A percentile compares a stretch with the other conserved stretches of the same genome.
phyloP scores from a whole-genome alignment of 2,888 invertebrate genomes.

The Mesorhabditis sp. region DNA sequence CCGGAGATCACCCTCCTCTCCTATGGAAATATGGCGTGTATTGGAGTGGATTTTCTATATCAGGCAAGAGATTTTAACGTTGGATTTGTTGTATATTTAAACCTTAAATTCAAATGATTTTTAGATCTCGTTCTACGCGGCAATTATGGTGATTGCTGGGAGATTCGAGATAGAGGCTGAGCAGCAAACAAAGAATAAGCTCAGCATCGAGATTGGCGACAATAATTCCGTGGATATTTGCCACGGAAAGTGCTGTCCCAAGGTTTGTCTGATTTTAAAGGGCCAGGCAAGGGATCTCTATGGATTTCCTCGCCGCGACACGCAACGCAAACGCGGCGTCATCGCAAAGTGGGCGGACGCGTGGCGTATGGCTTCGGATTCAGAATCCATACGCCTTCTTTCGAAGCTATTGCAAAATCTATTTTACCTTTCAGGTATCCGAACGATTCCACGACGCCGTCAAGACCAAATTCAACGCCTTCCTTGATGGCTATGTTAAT shows the following conservation, averaged over 20 bases:
- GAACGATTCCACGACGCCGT: slow-evolving; percentile 1
- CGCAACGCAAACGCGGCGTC: too few relatives aligned
- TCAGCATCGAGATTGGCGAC: slow-evolving; percentile 36
- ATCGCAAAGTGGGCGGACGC: too few relatives aligned
- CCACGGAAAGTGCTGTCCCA: slow-evolving; percentile 11
- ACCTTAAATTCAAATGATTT: not conserved
- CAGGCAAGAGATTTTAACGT: slow-evolving; percentile 26
- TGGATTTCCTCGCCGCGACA: too few relatives aligned
- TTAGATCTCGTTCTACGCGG: slow-evolving; percentile 54
- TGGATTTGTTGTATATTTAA: slow-evolving; percentile 1
- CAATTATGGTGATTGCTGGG: slow-evolving; percentile 42
- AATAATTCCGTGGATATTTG: slow-evolving; percentile 17
- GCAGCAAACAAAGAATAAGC: slow-evolving; percentile 32
- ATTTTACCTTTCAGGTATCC: not conserved
- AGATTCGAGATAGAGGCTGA: slow-evolving; percentile 47
- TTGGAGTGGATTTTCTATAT: slow-evolving; percentile 50
- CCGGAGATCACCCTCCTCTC: slow-evolving; percentile 53
- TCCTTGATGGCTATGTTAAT: slow-evolving; percentile 23
- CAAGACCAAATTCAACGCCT: not conserved
- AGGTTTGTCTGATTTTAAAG: slow-evolving; percentile 9
- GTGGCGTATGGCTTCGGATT: too few relatives aligned
- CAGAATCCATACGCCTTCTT: too few relatives aligned
- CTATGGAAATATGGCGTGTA: slow-evolving; percentile 50
- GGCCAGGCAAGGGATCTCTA: too few relatives aligned
- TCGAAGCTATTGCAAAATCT: too few relatives aligned